A percentile compares a stretch with the other conserved stretches of the same genome.
Conservation (phyloP, 1,140 invertebrate species). For the Tyrophagus putrescentiae region DNA sequence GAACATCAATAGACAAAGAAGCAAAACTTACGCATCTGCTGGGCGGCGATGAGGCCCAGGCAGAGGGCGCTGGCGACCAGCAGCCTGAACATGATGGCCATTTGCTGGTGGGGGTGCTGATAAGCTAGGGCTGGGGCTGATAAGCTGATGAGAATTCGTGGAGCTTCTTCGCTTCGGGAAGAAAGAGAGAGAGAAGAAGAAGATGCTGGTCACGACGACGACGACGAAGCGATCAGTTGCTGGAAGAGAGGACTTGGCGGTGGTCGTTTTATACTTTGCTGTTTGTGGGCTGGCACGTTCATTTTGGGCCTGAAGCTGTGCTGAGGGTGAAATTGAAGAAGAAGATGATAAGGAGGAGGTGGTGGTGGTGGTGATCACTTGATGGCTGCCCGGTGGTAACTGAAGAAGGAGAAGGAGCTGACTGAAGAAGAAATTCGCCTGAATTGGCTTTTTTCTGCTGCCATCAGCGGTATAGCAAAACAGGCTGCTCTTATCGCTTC, state of each 20-base stretch:
- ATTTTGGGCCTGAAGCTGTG: too few species aligned
- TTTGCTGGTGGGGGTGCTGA: background rate
- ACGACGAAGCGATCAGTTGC: background rate
- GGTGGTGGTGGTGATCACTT: too few species aligned
- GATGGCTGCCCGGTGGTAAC: background rate
- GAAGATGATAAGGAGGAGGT: too few species aligned
- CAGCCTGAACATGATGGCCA: constrained; percentile 7
- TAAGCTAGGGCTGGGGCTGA: background rate
- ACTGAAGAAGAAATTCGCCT: too few species aligned
- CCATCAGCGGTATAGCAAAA: too few species aligned
- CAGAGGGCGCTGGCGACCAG: background rate
- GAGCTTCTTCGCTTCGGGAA: background rate
- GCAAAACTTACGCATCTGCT: background rate
- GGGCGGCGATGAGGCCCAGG: background rate
- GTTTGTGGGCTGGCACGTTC: too few species aligned
- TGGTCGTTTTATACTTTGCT: too few species aligned
- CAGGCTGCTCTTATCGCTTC: too few species aligned
- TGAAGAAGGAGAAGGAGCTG: background rate
- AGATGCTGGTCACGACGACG: background rate
- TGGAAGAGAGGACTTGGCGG: too few species aligned
- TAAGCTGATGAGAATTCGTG: background rate
- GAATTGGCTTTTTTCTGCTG: too few species aligned
- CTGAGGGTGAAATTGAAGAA: too few species aligned
- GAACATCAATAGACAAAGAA: background rate
- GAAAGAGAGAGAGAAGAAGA: background rate